Evolutionary conservation across 2,797 vertebrate species (phyloP).

Genomic region (Oreortyx pictus): DNA sequence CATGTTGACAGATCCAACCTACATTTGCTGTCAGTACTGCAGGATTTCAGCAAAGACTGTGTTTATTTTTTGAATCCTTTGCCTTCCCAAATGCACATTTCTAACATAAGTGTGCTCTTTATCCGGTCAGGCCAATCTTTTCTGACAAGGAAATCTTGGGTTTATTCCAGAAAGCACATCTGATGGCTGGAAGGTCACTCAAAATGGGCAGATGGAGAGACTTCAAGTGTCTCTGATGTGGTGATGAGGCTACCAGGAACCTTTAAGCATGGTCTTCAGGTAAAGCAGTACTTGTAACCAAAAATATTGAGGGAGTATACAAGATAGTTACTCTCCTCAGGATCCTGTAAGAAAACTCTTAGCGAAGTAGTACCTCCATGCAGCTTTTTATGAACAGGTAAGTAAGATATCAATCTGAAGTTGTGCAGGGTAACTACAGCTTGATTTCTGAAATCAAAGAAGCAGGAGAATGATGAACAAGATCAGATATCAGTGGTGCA

Average conservation of each 20-base stretch:
- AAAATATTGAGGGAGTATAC: not conserved
- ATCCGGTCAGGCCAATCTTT: not conserved
- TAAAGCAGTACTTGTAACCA: not conserved
- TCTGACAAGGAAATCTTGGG: not conserved
- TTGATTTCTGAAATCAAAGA: slow-evolving; percentile 16
- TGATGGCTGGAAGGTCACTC: not conserved
- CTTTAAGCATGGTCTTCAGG: not conserved
- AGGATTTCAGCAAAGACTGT: not conserved
- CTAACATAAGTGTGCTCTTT: not conserved
- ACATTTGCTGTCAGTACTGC: not conserved
- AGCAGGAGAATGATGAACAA: not conserved
- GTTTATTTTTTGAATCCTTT: not conserved
- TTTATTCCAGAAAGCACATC: slow-evolving; percentile 7
- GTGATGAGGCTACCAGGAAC: not conserved
- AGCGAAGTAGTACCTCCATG: not conserved
- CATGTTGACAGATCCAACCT: not conserved
- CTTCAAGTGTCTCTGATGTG: not conserved
- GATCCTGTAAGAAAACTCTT: not conserved
- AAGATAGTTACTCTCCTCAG: not conserved
- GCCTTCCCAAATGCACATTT: not conserved
- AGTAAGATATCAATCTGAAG: not conserved
- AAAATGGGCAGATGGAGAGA: not conserved
- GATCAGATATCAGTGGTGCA: not conserved
- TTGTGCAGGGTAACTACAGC: not conserved
- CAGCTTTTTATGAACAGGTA: not conserved